Percentiles rank a stretch among this genome's conserved stretches.
phyloP scores from a whole-genome alignment of 2,797 vertebrate species.

The Chanos chanos region DNA sequence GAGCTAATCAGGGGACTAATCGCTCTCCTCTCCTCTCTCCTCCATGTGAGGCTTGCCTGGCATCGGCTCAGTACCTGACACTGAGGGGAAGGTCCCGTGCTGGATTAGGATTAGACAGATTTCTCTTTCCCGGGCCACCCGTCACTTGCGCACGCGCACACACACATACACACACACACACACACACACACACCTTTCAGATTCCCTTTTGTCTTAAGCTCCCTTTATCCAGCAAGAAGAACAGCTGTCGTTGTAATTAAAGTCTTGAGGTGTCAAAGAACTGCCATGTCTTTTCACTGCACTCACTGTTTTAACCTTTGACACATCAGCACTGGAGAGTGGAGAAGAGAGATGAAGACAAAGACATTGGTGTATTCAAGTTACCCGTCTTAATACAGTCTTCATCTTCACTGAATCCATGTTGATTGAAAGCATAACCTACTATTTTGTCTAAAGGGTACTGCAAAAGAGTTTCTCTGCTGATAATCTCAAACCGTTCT shows the following conservation, averaged over 20 bases:
- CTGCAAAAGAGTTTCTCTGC: too few species aligned
- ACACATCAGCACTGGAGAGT: too few species aligned
- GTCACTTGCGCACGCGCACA: too few species aligned
- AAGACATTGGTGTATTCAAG: too few species aligned
- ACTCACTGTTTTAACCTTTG: background rate
- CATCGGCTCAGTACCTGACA: conserved; percentile 34
- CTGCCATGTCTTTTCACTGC: background rate
- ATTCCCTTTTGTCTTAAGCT: conserved; percentile 19
- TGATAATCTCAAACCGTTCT: too few species aligned
- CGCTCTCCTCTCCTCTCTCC: conserved; percentile 13
- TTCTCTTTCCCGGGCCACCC: conserved; percentile 40
- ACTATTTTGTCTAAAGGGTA: too few species aligned
- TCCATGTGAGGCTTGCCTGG: conserved; percentile 33
- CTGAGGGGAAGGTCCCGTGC: conserved; percentile 48
- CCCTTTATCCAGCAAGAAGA: conserved; percentile 47
- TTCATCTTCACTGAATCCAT: too few species aligned
- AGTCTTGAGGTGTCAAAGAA: conserved; percentile 31
- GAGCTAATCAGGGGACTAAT: conserved; percentile 18
- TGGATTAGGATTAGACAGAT: conserved; percentile 43
- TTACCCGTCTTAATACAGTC: too few species aligned
- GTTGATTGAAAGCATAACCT: too few species aligned
- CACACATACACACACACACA: background rate
- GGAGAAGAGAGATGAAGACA: too few species aligned
- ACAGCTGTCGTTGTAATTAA: conserved; percentile 58
- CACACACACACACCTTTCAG: conserved; percentile 7